Base-by-base conservation (phyloP, 53 echinoderm and acorn worm genomes). In the Echinometra lucunter region DNA sequence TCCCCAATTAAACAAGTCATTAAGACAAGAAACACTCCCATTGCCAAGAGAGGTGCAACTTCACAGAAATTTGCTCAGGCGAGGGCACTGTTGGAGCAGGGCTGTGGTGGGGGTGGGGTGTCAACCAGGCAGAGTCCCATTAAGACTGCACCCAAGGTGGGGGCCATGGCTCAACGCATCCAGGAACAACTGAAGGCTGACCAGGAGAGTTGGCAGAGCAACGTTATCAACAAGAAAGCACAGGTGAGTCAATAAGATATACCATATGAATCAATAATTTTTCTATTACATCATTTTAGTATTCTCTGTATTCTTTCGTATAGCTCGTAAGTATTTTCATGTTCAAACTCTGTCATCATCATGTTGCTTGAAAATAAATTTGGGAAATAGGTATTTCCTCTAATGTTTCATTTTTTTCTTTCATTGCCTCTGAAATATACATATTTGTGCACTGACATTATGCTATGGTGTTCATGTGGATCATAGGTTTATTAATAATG, bases 141-240 rank as follows among this genome's bases (percentile, higher is more conserved):
- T 38, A 96, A 92, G 92, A 89, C 94, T 34, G 95, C 97, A 30
- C 95, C 98, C 23, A 96, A 91, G 17, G 96, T 99, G 18, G 96
- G 99, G 10, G 99, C 98, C 56, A 97, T 98, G 95, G 99, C 99
- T 38, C 97, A 97, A 94, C 90, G 95, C 15, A 99, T 99, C 70
- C 97, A 97, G 91, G 95, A 97, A 47, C 92, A 97, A 58, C 95
- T 99, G 94, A 95, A 95, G 74, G 96, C 97, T 40, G 97, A 99
- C 42, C 95, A 98, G 94, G 95, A 53, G 56, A 96, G 95, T 95
- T 99, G 99, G 99, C 96, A 99, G 44, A 57, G 74, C 56, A 99
- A 98, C 75, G 98, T 97, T 37, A 99, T 99, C 90, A 99, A 98
- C 88, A 96, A 40, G 49, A 97, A 99, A 74, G 94, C 95, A 66